Conservation (phyloP, 2,113 vertebrate species). For the Takifugu bimaculatus region DNA sequence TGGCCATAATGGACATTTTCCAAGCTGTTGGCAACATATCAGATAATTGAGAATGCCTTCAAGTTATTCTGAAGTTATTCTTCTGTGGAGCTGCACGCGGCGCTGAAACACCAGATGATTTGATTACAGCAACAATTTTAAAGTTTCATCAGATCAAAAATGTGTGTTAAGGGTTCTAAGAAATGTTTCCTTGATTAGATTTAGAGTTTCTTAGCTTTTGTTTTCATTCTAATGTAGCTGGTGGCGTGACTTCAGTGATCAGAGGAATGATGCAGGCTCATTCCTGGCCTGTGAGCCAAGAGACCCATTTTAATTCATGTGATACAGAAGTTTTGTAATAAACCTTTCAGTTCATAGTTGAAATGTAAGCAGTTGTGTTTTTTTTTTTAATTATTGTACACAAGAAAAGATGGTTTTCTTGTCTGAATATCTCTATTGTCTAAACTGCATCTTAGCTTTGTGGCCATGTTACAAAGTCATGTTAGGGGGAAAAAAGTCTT, state of each 20-base stretch:
- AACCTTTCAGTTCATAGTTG: not conserved
- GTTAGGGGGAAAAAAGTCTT: slow-evolving; percentile 42
- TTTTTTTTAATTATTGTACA: not conserved
- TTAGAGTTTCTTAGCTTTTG: too few species aligned
- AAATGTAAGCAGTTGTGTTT: not conserved
- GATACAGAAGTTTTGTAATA: not conserved
- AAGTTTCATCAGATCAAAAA: too few species aligned
- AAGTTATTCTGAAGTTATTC: too few species aligned
- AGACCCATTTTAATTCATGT: not conserved
- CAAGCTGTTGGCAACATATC: too few species aligned
- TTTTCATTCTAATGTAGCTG: not conserved
- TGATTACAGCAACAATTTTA: too few species aligned
- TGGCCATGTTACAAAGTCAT: slow-evolving; percentile 21
- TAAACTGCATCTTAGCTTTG: slow-evolving; percentile 14
- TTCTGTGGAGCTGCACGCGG: too few species aligned
- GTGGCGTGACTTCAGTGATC: not conserved
- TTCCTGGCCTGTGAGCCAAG: not conserved
- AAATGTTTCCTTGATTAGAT: too few species aligned
- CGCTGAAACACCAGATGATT: too few species aligned
- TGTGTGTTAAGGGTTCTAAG: too few species aligned
- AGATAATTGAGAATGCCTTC: too few species aligned
- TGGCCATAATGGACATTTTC: too few species aligned
- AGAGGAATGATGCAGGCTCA: not conserved
- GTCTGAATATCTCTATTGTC: slow-evolving; percentile 3
- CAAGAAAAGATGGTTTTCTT: not conserved